These are phyloP conservation scores for Cryptotis parvus DNA, from an alignment of 2,113 vertebrate species.

Conservation along the genomic window DNA sequence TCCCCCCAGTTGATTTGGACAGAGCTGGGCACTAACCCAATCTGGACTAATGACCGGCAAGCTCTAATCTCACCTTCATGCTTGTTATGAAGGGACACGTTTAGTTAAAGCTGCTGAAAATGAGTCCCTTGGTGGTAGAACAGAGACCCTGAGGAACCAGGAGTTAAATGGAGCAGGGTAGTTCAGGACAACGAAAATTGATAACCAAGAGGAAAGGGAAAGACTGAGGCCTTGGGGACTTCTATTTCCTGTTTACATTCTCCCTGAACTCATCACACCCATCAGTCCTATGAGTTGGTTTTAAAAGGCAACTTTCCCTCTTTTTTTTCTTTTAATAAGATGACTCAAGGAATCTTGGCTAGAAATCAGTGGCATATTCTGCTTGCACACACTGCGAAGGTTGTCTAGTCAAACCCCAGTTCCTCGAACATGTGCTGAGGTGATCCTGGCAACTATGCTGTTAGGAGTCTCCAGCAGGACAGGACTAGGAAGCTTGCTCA, in stretches of 20 bases:
- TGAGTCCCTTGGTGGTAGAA: not conserved
- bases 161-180: not conserved
- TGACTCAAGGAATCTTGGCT: no score
- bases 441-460: no score
- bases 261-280: not conserved
- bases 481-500: no score
- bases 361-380: no score
- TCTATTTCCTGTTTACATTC: not conserved
- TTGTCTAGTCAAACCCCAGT: no score
- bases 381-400: no score
- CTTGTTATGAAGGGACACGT: not conserved
- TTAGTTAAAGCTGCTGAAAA: not conserved
- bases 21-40: not conserved
- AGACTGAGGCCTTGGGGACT: not conserved
- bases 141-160: not conserved
- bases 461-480: no score
- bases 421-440: no score
- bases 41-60: not conserved
- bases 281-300: constrained; percentile 19
- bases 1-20: not conserved
- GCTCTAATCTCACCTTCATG: not conserved
- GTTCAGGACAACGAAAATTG: not conserved
- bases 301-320: not conserved
- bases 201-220: not conserved
- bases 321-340: not conserved